phyloP scores from a whole-genome alignment of 2,113 vertebrate genomes.

The Cheirogaleus medius region DNA sequence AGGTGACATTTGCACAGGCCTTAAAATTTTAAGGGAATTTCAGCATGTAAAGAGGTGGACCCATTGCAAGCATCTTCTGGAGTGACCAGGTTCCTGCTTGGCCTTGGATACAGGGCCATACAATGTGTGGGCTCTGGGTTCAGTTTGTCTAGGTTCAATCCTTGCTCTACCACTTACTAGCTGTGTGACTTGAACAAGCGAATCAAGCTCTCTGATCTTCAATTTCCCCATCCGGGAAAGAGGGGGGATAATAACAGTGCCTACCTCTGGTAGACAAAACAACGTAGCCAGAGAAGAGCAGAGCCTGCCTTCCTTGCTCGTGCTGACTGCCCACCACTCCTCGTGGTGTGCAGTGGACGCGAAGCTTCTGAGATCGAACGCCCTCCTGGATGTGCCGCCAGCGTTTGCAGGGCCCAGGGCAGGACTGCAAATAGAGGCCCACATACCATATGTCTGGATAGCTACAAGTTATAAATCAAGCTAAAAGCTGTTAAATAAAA shows the following conservation, averaged over 20 bases:
- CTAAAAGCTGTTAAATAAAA: slow-evolving; percentile 22
- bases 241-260: background rate
- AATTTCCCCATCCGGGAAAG: background rate
- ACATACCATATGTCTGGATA: background rate
- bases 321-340: background rate
- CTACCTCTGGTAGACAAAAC: background rate
- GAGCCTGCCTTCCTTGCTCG: background rate
- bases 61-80: background rate
- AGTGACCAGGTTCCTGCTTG: background rate
- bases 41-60: background rate
- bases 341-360: too few relatives aligned
- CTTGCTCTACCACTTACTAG: background rate
- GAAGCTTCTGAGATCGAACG: background rate
- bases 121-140: background rate
- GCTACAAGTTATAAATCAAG: slow-evolving; percentile 11
- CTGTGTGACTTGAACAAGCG: background rate
- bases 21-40: background rate
- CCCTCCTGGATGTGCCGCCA: background rate
- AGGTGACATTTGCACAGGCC: background rate
- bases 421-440: background rate
- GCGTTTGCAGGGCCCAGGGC: background rate
- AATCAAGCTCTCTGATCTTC: background rate
- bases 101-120: background rate
- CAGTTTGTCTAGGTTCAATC: background rate
- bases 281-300: background rate